phyloP scores from a whole-genome alignment of 2,113 vertebrate genomes.

The Xyliphius kryptos region DNA sequence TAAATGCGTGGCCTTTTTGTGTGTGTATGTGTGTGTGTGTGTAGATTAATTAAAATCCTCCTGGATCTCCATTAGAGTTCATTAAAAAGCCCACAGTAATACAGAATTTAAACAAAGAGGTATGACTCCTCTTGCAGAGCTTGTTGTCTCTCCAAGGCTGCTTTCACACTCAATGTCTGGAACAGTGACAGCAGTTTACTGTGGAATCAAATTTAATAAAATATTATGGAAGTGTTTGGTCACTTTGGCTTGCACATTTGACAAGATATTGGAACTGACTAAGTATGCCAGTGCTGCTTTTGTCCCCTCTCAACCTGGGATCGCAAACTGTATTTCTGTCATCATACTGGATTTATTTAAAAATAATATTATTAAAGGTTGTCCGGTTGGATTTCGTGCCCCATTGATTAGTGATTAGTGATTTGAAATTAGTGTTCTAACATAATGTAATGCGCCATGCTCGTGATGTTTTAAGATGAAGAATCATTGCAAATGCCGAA shows the following conservation, averaged over 20 bases:
- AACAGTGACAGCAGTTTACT: constrained; percentile 34
- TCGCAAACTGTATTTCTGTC: constrained; percentile 2
- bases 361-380: too few relatives aligned
- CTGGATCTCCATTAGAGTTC: constrained; percentile 64
- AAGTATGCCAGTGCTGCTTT: constrained; percentile 14
- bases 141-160: constrained; percentile 15
- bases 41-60: constrained; percentile 68
- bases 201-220: constrained; percentile 39
- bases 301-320: constrained; percentile 6
- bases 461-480: too few relatives aligned
- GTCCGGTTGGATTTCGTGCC: too few relatives aligned
- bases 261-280: constrained; percentile 26
- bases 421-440: too few relatives aligned
- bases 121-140: constrained; percentile 35
- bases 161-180: constrained; percentile 31
- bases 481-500: too few relatives aligned
- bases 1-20: constrained; percentile 53
- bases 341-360: neutral
- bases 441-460: too few relatives aligned
- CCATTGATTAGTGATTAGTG: too few relatives aligned
- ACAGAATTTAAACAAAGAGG: constrained; percentile 65
- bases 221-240: constrained; percentile 39
- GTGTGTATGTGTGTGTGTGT: constrained; percentile 18
- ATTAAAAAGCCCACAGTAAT: constrained; percentile 63
- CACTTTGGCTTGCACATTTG: too few relatives aligned